Conservation (phyloP, 1,140 invertebrate genomes). For the Forficula auricularia region DNA sequence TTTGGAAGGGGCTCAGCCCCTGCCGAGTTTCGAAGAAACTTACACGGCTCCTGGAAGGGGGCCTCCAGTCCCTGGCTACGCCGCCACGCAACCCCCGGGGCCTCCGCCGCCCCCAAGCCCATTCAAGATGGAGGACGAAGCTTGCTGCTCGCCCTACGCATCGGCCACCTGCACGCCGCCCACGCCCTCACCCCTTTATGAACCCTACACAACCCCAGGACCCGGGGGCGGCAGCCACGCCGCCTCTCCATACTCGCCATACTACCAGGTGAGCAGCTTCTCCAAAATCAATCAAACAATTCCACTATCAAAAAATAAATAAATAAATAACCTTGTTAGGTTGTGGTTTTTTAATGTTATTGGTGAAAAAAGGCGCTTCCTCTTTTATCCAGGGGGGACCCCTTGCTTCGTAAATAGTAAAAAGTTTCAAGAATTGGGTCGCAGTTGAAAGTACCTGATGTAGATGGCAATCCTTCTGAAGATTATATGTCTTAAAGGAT, state of each 20-base stretch:
- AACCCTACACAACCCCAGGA: constrained; percentile 24
- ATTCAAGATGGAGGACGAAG: neutral
- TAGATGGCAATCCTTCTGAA: too few relatives aligned
- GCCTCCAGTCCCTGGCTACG: neutral
- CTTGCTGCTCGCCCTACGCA: constrained; percentile 6
- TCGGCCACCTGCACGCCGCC: constrained; percentile 19
- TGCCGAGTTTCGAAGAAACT: constrained; percentile 73
- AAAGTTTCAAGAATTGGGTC: too few relatives aligned
- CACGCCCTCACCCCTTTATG: constrained; percentile 8
- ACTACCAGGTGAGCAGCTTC: constrained; percentile 13
- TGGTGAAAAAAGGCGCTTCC: too few relatives aligned
- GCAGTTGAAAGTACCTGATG: too few relatives aligned
- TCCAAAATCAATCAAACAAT: constrained; percentile 20
- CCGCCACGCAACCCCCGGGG: constrained; percentile 10
- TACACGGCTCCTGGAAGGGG: constrained; percentile 38
- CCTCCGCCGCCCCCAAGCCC: constrained; percentile 13
- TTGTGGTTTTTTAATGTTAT: too few relatives aligned
- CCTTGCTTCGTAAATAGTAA: too few relatives aligned
- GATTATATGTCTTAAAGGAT: too few relatives aligned
- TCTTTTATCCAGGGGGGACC: too few relatives aligned
- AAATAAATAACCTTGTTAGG: too few relatives aligned
- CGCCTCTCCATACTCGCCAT: constrained; percentile 26
- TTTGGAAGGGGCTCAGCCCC: constrained; percentile 32
- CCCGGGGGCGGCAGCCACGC: constrained; percentile 38
- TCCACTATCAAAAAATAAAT: constrained; percentile 18